Conservation (phyloP, 2,888 invertebrate genomes). For the Drosophila bunnanda region DNA sequence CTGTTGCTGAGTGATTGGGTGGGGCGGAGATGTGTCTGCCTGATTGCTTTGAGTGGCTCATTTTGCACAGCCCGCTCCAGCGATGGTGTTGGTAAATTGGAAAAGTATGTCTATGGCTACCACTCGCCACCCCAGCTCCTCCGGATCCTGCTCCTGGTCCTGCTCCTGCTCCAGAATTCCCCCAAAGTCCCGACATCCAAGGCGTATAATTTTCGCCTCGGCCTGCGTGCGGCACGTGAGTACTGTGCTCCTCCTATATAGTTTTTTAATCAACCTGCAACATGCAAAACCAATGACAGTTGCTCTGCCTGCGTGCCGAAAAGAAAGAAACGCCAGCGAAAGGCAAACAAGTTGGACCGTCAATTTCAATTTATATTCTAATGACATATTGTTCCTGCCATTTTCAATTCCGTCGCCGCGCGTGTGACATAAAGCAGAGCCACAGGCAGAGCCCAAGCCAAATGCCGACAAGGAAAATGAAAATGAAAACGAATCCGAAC, state of each 20-base stretch:
- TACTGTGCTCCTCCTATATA: conserved; percentile 27
- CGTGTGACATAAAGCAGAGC: conserved; percentile 30
- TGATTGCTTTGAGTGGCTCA: conserved; percentile 62
- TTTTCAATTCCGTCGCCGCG: conserved; percentile 44
- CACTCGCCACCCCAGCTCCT: conserved; percentile 1
- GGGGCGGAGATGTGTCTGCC: conserved; percentile 39
- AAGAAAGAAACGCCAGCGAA: conserved; percentile 14
- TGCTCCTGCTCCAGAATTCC: not conserved
- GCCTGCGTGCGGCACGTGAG: conserved; percentile 54
- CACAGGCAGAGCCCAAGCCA: not conserved
- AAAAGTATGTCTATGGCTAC: conserved; percentile 46
- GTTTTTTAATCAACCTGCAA: conserved; percentile 56
- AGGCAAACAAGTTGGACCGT: conserved; percentile 45
- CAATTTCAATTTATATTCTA: conserved; percentile 53
- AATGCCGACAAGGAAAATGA: not conserved
- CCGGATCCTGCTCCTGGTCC: not conserved
- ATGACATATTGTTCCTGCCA: conserved; percentile 53
- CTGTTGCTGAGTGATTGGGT: conserved; percentile 54
- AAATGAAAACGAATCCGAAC: not conserved
- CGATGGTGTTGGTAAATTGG: conserved; percentile 51
- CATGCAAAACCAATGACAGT: conserved; percentile 47
- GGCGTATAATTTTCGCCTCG: conserved; percentile 29
- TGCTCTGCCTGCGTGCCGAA: conserved; percentile 21
- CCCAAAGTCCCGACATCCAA: not conserved
- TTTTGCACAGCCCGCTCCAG: conserved; percentile 38